These are phyloP conservation scores for Alsophila aescularia DNA, from an alignment of 2,888 invertebrate species.

Conservation along the genomic window DNA sequence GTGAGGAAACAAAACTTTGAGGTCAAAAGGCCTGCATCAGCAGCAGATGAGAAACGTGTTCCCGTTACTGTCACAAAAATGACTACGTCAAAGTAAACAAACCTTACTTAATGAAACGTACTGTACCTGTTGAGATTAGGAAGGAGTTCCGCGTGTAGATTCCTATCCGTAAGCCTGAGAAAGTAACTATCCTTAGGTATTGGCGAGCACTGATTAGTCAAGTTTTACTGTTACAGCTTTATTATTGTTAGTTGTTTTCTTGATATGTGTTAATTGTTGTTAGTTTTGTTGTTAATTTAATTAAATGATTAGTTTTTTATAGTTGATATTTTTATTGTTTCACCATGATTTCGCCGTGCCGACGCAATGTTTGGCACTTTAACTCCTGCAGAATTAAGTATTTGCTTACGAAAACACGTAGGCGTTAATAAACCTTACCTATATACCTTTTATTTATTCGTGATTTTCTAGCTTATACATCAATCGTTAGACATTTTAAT, in stretches of 20 bases:
- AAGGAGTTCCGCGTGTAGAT: slow-evolving; percentile 46
- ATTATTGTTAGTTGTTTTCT: slow-evolving; percentile 40
- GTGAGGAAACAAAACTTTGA: slow-evolving; percentile 49
- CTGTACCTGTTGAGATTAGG: slow-evolving; percentile 46
- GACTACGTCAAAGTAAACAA: slow-evolving; percentile 52
- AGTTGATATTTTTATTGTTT: neutral
- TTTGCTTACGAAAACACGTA: neutral
- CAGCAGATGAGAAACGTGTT: slow-evolving; percentile 18
- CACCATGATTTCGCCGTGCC: neutral
- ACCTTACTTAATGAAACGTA: slow-evolving; percentile 49
- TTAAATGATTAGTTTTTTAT: slow-evolving; percentile 25
- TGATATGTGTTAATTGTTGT: slow-evolving; percentile 35
- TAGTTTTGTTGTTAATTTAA: slow-evolving; percentile 24
- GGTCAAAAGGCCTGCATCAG: slow-evolving; percentile 42
- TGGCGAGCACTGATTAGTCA: slow-evolving; percentile 57
- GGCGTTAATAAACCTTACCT: too few species aligned
- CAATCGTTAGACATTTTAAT: too few species aligned
- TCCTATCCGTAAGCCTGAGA: slow-evolving; percentile 48
- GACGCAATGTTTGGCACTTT: neutral
- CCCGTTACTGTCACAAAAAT: slow-evolving; percentile 44
- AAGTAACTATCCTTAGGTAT: slow-evolving; percentile 54
- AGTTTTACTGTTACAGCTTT: slow-evolving; percentile 34
- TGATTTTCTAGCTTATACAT: too few species aligned
- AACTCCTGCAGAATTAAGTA: neutral
- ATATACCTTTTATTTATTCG: too few species aligned